A percentile compares a stretch with the other conserved stretches of the same genome.
Evolutionary conservation across 2,797 vertebrate species (phyloP).

Genomic region (Setipinna tenuifilis): DNA sequence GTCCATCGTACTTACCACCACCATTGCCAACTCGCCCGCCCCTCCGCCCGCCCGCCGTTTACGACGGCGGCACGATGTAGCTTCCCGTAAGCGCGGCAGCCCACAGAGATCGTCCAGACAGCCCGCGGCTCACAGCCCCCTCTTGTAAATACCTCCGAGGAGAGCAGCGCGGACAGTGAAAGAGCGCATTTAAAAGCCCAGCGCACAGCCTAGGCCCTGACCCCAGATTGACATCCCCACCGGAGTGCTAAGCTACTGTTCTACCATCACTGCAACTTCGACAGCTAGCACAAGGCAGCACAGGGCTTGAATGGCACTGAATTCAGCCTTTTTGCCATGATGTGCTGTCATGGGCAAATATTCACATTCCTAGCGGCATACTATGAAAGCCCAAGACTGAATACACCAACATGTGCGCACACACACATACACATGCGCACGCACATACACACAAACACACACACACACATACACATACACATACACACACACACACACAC

Average conservation of each 20-base stretch:
- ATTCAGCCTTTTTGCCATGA: not conserved
- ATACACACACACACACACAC: not conserved
- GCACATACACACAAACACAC: not conserved
- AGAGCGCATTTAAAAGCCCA: not conserved
- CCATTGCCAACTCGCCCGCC: too few relatives aligned
- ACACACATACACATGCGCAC: not conserved
- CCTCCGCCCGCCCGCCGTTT: not conserved
- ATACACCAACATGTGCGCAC: not conserved
- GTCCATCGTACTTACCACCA: not conserved
- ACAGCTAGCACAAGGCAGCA: not conserved
- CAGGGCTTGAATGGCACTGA: not conserved
- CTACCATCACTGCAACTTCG: not conserved
- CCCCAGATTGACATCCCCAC: not conserved
- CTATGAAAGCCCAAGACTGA: not conserved
- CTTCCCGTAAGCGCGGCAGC: not conserved
- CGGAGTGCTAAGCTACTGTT: slow-evolving; percentile 4
- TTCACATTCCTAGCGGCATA: not conserved
- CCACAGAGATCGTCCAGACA: slow-evolving; percentile 1
- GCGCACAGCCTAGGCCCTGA: not conserved
- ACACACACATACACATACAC: not conserved
- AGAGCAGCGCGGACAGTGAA: not conserved
- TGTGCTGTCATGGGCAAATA: not conserved
- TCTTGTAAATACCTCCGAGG: not conserved
- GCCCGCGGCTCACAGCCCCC: not conserved
- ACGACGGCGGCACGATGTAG: not conserved